These are phyloP conservation scores for Notolepis coatsorum DNA, from an alignment of 2,797 vertebrate species.

Conservation along the genomic window DNA sequence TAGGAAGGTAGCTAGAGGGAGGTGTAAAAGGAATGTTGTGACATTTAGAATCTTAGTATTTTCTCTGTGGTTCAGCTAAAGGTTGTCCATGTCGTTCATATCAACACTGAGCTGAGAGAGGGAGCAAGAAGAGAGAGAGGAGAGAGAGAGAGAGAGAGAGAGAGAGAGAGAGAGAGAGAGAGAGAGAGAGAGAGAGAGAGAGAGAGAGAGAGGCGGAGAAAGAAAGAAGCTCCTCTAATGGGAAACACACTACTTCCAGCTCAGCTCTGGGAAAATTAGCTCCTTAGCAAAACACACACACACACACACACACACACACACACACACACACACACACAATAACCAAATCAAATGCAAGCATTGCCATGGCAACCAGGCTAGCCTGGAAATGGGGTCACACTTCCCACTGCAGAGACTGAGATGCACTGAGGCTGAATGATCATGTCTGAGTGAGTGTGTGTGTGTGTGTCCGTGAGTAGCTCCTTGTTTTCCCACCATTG, in stretches of 20 bases:
- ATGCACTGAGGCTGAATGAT: slow-evolving; percentile 75
- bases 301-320: slow-evolving; percentile 7
- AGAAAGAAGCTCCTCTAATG: slow-evolving; percentile 32
- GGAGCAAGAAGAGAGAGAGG: not conserved
- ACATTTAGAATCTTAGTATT: too few relatives aligned
- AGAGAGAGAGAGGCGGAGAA: slow-evolving; percentile 5
- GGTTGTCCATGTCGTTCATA: too few relatives aligned
- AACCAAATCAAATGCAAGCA: slow-evolving; percentile 66
- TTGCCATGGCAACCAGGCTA: slow-evolving; percentile 65
- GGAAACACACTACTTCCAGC: slow-evolving; percentile 41
- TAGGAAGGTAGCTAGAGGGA: not conserved
- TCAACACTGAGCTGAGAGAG: too few relatives aligned
- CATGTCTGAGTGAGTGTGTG: slow-evolving; percentile 45
- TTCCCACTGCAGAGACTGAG: slow-evolving; percentile 59
- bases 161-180: not conserved
- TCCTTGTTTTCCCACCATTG: too few relatives aligned
- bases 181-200: slow-evolving; percentile 5
- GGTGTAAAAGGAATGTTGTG: too few relatives aligned
- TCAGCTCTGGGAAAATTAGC: slow-evolving; percentile 39
- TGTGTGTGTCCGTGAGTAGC: slow-evolving; percentile 3
- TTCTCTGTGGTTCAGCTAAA: too few relatives aligned
- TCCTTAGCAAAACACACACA: slow-evolving; percentile 48
- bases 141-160: not conserved
- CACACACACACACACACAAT: slow-evolving; percentile 30
- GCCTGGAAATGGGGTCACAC: slow-evolving; percentile 78